Conservation (phyloP, 2,797 vertebrate species). For the Telmatherina bonti region DNA sequence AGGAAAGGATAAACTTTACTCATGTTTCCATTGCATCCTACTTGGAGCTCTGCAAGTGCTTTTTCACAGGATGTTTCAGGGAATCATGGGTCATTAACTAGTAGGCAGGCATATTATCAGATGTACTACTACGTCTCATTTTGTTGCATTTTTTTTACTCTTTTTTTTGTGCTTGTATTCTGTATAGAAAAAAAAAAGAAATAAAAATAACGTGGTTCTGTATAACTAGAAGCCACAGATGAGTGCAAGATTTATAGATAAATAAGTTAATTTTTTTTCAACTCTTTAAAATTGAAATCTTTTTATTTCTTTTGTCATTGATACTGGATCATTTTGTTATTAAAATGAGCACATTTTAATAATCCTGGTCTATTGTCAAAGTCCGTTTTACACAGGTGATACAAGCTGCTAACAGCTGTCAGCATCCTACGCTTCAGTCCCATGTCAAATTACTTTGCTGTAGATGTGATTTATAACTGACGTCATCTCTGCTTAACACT, state of each 20-base stretch:
- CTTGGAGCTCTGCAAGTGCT: conserved; percentile 8
- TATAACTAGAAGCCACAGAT: neutral
- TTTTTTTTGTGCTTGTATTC: no score
- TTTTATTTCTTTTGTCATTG: neutral
- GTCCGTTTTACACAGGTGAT: no score
- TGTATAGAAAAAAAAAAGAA: no score
- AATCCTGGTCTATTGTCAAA: neutral
- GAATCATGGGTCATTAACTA: conserved; percentile 17
- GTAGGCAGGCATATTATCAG: conserved; percentile 22
- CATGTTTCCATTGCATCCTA: conserved; percentile 3
- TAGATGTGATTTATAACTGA: no score
- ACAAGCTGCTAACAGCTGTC: no score
- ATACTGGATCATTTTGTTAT: neutral
- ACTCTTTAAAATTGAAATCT: neutral
- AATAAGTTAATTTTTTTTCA: neutral
- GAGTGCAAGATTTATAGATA: neutral
- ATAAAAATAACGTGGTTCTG: neutral
- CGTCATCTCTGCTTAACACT: no score
- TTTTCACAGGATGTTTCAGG: conserved; percentile 17
- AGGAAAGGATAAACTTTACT: neutral
- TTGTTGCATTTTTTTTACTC: neutral
- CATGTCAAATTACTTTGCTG: no score
- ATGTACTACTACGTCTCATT: conserved; percentile 12
- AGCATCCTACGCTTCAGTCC: no score
- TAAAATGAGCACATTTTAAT: neutral